Percentiles rank a stretch among this genome's conserved stretches.
These are phyloP conservation scores for Macrochelys suwanniensis DNA, from an alignment of 2,797 vertebrate genomes.

Conservation along the genomic window DNA sequence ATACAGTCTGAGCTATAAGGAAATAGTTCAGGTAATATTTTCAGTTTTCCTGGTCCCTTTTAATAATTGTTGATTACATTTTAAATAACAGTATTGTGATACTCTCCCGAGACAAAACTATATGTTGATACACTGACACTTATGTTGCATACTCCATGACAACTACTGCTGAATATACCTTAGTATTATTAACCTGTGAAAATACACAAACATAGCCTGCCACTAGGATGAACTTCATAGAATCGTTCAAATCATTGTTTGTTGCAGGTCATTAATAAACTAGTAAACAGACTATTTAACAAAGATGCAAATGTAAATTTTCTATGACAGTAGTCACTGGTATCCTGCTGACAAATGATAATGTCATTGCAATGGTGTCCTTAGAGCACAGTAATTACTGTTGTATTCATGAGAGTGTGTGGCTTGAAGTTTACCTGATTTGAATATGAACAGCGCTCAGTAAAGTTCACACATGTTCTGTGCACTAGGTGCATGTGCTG, in stretches of 20 bases:
- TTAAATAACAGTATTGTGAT: background rate
- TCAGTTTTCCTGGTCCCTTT: background rate
- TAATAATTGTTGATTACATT: background rate
- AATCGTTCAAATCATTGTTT: constrained; percentile 73
- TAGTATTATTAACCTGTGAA: constrained; percentile 59
- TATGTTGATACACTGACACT: background rate
- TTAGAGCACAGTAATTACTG: constrained; percentile 72
- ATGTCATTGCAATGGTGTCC: constrained; percentile 52
- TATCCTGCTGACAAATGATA: constrained; percentile 72
- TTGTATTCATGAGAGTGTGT: constrained; percentile 55
- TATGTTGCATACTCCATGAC: constrained; percentile 5
- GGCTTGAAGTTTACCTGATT: constrained; percentile 66
- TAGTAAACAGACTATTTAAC: constrained; percentile 73
- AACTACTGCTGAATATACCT: constrained; percentile 42
- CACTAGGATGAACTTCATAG: constrained; percentile 21
- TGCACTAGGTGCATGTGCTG: background rate
- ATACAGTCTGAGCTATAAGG: background rate
- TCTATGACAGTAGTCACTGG: constrained; percentile 72
- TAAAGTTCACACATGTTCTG: constrained; percentile 34
- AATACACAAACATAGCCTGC: constrained; percentile 35
- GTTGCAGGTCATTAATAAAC: constrained; percentile 74
- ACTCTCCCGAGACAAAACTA: background rate
- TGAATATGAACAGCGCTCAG: constrained; percentile 56
- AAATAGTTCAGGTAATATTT: background rate
- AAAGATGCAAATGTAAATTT: constrained; percentile 75